Conservation (phyloP, 2,888 invertebrate species). For the Sceliomorpha sp. region DNA sequence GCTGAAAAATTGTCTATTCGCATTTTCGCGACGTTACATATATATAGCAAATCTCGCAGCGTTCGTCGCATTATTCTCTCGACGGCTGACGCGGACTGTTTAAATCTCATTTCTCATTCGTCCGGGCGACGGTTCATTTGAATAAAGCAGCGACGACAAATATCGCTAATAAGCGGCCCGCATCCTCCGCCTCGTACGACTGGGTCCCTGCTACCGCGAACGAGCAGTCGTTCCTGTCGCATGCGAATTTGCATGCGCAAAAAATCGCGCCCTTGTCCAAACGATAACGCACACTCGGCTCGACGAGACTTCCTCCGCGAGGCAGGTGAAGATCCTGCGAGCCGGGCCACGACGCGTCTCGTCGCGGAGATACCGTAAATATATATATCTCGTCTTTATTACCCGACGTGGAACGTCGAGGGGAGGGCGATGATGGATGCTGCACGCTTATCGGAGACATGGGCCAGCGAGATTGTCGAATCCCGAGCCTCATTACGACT, state of each 20-base stretch:
- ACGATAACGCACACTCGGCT: constrained; percentile 60
- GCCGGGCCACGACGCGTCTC: constrained; percentile 18
- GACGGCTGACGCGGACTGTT: no score
- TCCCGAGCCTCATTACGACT: constrained; percentile 72
- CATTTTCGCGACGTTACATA: no score
- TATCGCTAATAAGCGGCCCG: constrained; percentile 35
- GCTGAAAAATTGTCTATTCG: no score
- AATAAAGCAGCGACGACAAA: constrained; percentile 42
- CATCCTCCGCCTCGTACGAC: no score
- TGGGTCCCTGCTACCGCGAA: constrained; percentile 37
- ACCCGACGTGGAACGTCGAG: constrained; percentile 56
- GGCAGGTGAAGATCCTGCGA: constrained; percentile 23
- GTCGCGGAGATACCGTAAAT: constrained; percentile 51
- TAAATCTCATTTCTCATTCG: constrained; percentile 21
- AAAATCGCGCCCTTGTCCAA: constrained; percentile 48
- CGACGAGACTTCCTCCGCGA: constrained; percentile 47
- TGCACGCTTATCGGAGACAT: constrained; percentile 66
- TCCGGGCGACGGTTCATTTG: constrained; percentile 13
- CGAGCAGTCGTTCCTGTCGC: constrained; percentile 43
- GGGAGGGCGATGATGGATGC: constrained; percentile 62
- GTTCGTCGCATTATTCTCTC: no score
- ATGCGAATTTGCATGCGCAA: constrained; percentile 61
- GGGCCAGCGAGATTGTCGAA: constrained; percentile 62
- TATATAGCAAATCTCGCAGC: no score
- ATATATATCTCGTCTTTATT: constrained; percentile 73